Percentiles rank a stretch among this genome's conserved stretches.
phyloP scores from a whole-genome alignment of 2,113 vertebrate genomes.

The Dromas ardeola region DNA sequence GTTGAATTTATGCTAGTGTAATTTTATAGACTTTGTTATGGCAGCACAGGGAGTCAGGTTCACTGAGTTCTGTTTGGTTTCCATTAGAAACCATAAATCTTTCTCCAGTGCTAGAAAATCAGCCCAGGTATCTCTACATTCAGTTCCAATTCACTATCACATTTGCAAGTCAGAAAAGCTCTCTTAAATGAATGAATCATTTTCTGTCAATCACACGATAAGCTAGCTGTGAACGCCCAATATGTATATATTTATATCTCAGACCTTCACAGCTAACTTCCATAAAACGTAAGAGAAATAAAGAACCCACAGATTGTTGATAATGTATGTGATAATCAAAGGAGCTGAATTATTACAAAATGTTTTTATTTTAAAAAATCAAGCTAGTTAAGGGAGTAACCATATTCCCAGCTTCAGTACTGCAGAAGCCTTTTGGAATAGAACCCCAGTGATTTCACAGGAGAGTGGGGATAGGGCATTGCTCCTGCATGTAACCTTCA shows the following conservation, averaged over 20 bases:
- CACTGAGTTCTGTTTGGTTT: slow-evolving; percentile 14
- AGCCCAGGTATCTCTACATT: background rate
- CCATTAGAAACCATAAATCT: slow-evolving; percentile 3
- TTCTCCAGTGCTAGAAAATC: background rate
- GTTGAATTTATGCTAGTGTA: background rate
- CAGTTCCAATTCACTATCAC: background rate
- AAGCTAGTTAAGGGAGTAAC: background rate
- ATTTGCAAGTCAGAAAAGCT: slow-evolving; percentile 50
- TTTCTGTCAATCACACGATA: slow-evolving; percentile 53
- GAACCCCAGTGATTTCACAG: background rate
- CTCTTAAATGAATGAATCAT: slow-evolving; percentile 43
- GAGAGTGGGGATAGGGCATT: background rate
- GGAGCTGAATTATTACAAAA: background rate
- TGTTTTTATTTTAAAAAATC: background rate
- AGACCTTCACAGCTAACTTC: background rate
- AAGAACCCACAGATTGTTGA: background rate
- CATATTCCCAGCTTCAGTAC: background rate
- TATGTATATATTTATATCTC: background rate
- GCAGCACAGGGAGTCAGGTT: background rate
- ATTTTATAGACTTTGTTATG: background rate
- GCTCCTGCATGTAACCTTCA: background rate
- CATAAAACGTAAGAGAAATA: background rate
- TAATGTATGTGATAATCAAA: background rate
- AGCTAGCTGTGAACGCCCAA: background rate
- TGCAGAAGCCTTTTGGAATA: background rate